phyloP scores from a whole-genome alignment of 2,797 vertebrate genomes.

The Glyptemys insculpta region DNA sequence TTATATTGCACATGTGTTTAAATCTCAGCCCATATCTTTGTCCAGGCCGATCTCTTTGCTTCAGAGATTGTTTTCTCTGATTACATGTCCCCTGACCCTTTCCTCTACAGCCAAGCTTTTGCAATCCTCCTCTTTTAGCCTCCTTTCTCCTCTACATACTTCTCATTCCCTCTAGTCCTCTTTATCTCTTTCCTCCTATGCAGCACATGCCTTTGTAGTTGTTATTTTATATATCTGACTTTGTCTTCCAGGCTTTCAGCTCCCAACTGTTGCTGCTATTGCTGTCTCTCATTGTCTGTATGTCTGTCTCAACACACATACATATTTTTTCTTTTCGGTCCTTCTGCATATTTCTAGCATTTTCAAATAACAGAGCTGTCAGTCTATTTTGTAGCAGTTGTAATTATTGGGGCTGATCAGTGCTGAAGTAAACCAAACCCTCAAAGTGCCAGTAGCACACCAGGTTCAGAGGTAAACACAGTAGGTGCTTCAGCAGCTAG shows the following conservation, averaged over 20 bases:
- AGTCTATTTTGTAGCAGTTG: neutral
- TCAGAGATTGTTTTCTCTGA: neutral
- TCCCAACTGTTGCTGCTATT: neutral
- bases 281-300: neutral
- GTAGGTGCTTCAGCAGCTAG: neutral
- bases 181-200: too few species aligned
- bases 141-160: neutral
- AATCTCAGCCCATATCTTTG: neutral
- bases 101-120: neutral
- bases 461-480: neutral
- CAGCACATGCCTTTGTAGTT: neutral
- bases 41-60: neutral
- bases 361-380: neutral
- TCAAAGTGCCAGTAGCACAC: neutral
- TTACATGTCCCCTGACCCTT: neutral
- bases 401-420: neutral
- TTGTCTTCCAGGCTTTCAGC: neutral
- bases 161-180: neutral
- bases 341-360: neutral
- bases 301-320: neutral
- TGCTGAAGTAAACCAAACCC: neutral
- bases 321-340: neutral
- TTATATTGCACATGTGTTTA: neutral
- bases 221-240: neutral
- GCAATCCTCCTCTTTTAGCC: neutral